Base-by-base conservation (phyloP, 2,797 vertebrate genomes). In the Potorous gilbertii region DNA sequence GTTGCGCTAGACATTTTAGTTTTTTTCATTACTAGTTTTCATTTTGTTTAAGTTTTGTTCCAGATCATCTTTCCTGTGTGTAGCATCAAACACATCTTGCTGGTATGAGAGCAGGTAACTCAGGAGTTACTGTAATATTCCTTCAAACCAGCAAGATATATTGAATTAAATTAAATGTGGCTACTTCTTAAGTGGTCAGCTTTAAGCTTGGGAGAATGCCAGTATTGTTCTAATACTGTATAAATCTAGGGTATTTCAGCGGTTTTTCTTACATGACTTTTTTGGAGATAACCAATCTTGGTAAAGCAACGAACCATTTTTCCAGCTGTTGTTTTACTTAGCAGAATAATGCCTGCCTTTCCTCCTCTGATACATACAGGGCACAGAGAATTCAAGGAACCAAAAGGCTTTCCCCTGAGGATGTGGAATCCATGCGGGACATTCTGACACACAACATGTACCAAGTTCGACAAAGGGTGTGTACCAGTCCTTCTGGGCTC, bases 361-460 rank as follows among this genome's bases (percentile, higher is more conserved):
- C 90, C 56, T 95, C 56, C 50, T 21, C 31, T 96, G 91, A 57
- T 97, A 92, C 97, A 98, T 98, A 16, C 97, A 99, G 99, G 96
- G 98, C 98, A 0, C 94, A 98, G 27, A 98, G 98, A 92, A 96
- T 74, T 3, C 96, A 40, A 40, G 98, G 95, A 95, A 96, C 96
- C 0, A 99, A 97, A 92, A 98, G 94, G 95, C 98, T 99, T 95
- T 97, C 98, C 96, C 98, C 99, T 0, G 95, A 98, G 52, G 99
- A 99, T 24, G 98, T 99, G 98, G 98, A 95, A 97, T 99, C 98
- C 98, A 99, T 99, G 99, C 98, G 99, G 18, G 98, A 99, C 56
- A 98, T 99, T 95, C 98, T 99, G 97, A 99, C 99, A n/a, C 99
- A 98, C 97, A 99, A 99, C 97, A 99, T 99, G 98, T 99, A 99